Percentiles rank a stretch among this genome's conserved stretches.
phyloP scores from a whole-genome alignment of 1,140 invertebrate species.

The Ceratitis capitata region DNA sequence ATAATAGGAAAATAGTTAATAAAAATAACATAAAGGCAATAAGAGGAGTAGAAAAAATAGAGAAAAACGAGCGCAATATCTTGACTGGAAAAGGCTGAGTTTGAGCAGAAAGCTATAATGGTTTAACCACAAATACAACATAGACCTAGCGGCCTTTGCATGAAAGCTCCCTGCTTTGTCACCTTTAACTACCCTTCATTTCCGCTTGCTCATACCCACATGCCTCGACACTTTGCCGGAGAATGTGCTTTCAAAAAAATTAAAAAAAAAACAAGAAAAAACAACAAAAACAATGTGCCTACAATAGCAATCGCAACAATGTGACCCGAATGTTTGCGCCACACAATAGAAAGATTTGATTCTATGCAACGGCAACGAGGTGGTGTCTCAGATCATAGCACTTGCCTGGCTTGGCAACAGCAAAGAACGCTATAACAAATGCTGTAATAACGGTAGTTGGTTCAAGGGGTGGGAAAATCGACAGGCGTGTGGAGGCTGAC shows the following conservation, averaged over 20 bases:
- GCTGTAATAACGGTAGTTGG: neutral
- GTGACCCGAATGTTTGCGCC: neutral
- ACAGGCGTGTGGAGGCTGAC: neutral
- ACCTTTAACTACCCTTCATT: neutral
- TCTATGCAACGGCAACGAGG: neutral
- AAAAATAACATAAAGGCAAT: constrained; percentile 23
- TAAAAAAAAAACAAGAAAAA: neutral
- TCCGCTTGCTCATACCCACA: too few species aligned
- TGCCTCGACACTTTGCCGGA: too few species aligned
- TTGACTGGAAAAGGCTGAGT: neutral
- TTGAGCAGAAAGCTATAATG: neutral
- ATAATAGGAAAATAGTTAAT: constrained; percentile 27
- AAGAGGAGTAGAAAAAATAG: neutral
- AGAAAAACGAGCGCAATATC: neutral
- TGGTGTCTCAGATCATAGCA: neutral
- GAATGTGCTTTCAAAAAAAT: constrained; percentile 36
- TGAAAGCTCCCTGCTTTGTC: neutral
- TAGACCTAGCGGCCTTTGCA: neutral
- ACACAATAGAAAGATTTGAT: constrained; percentile 27
- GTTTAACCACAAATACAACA: neutral
- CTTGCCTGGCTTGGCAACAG: neutral
- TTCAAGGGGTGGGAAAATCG: neutral
- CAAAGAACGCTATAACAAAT: neutral
- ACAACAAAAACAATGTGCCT: neutral
- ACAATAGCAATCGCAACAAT: neutral